Evolutionary conservation across 2,888 invertebrate genomes (phyloP), one percentile per base, ranked within the genome.

Genomic region (Bombyx huttoni): DNA sequence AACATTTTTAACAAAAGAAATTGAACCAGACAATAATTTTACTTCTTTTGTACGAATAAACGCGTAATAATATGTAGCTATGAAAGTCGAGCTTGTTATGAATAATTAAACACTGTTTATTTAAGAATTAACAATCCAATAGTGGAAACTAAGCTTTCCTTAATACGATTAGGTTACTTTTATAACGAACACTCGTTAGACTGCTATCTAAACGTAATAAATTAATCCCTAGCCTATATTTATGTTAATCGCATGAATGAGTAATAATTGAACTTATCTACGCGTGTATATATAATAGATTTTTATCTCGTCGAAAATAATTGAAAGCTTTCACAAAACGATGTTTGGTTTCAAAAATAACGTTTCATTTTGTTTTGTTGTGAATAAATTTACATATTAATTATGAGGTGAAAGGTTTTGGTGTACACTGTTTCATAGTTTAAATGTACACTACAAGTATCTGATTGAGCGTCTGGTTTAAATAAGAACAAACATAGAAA

Each of bases 191-290:
- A 40, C 7, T 40, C 12, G 12, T 12, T 12, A 12, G 40, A 40
- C 40, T 40, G 5, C 40, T 40, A 40, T 40, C 40, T 40, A 40
- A 40, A 40, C 40, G 12, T 48, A 33, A 48, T 48, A 48, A 48
- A 48, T 48, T 47, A 47, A 14, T 51, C 33, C 13, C 34, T 7
- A 34, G 13, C 47, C 34, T 35, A 47, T 47, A 47, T 47, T 51
- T 51, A 51, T 34, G 40, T 51, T 48, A 47, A 60, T 56, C 56
- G 50, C 49, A 52, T 51, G 51, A 57, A 55, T 53, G 50, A 50
- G 53, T 59, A 54, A 55, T 61, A 61, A 62, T 62, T 62, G 48
- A 9, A 33, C 8, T 48, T n/a, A n/a, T 33, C 34, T 48, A 48
- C 24, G 48, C 48, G 33, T 33, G 40, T 40, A 40, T 40, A 40